Evolutionary conservation across 1,140 invertebrate species (phyloP), one percentile per base, ranked within the genome.

Genomic region (Oncopeltus fasciatus): DNA sequence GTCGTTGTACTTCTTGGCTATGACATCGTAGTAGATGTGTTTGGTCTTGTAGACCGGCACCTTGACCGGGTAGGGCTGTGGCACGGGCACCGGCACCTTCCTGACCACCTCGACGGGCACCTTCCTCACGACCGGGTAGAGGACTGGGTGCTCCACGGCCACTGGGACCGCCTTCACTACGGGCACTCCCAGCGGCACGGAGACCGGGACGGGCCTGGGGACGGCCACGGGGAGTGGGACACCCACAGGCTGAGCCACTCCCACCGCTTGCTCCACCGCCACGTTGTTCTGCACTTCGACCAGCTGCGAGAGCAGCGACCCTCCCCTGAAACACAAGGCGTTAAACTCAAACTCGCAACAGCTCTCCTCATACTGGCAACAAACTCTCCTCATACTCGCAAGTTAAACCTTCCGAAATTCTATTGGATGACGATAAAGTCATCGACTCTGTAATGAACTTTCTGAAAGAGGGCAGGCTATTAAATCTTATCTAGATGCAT

Each of bases 81-180:
- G 64, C 20, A 69, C 68, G 1, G 64, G 65, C 11, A 66, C 60
- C 0, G 68, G 67, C 2, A 68, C 64, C 47, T 66, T 68, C 44
- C 68, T 67, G 26, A 66, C 66, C 12, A 69, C 57, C 16, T 59
- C 61, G 20, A 69, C 68, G 2, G 66, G 66, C 47, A 65, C 67
- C 3, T 64, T 67, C 47, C 67, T 68, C 29, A 67, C 63, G 0
- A 69, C 66, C 1, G 66, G 63, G 61, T 68, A 68, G 1, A 67
- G 68, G 33, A 68, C 67, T 1, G 62, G 66, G 61, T 69, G 68
- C 44, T 68, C 68, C 12, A 68, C 64, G 0, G 67, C 65, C 9
- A 68, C 64, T 0, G 66, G 61, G 0, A 69, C 66, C 0, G 53
- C 59, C 63, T 66, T 66, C 33, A 68, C 56, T 5, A 67, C 61